Evolutionary conservation across 53 echinoderm and acorn worm species (phyloP), one percentile per base, ranked within the genome.

Genomic region (Holothuria leucospilota): DNA sequence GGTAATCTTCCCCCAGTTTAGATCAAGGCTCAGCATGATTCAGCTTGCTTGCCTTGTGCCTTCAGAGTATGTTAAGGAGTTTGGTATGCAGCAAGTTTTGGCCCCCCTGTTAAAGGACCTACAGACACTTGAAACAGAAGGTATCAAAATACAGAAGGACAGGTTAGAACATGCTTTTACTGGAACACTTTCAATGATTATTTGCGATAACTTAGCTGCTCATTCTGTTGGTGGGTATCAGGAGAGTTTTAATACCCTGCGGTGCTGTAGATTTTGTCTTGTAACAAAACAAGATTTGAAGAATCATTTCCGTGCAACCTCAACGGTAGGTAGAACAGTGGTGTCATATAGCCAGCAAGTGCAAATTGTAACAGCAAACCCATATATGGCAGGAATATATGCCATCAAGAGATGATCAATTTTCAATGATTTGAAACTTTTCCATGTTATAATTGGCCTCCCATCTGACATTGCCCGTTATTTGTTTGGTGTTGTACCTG

Each of bases 121-220:
- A n/a, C 34, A n/a, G 38, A 39, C 6, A 2, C 30, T 82, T 28
- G 63, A 82, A 82, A 62, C 63, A 10, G 39, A 62, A 16, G 82
- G 63, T 15, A 63, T 82, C 34, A 20, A 39, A 7, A 62, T 82
- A 38, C 27, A 82, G 62, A 82, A 62, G 18, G 13, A 82, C 39
- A 62, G 82, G 61, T 62, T 82, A 6, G 27, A 38, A 39, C 29
- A 82, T 39, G 34, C 62, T 82, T 62, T 82, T 29, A 34, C 15
- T 29, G 63, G 63, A 38, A 82, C 62, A 13, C 4, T 82, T 27
- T 82, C 82, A 62, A 82, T 82, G 82, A 56, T 82, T 8, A 62
- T 82, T 82, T 20, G 62, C 29, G 82, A 82, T 23, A 82, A 82
- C 62, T 82, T 82, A 20, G 82, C 82, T 62, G 82, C 82, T 38